Conservation (phyloP, 2,113 vertebrate species). For the Abramis brama region DNA sequence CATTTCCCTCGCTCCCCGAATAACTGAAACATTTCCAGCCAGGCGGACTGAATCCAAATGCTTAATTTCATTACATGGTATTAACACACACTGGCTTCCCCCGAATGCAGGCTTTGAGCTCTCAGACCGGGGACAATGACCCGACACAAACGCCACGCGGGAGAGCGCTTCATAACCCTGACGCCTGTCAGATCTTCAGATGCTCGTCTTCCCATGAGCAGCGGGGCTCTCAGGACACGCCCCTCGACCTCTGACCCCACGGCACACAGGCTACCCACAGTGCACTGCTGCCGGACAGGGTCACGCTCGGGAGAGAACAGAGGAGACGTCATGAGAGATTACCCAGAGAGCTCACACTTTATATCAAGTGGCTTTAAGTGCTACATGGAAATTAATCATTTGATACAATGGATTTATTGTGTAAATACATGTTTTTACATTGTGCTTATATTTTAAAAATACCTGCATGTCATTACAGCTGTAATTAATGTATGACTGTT, state of each 20-base stretch:
- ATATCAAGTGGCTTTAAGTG: too few species aligned
- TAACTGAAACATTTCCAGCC: constrained; percentile 71
- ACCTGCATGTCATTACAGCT: too few species aligned
- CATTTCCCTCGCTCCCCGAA: constrained; percentile 33
- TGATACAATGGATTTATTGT: too few species aligned
- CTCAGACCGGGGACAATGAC: constrained; percentile 90
- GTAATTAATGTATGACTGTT: too few species aligned
- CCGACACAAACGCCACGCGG: constrained; percentile 74
- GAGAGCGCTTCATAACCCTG: constrained; percentile 90
- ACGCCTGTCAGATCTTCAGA: constrained; percentile 99
- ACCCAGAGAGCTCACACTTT: too few species aligned
- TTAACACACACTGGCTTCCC: constrained; percentile 90
- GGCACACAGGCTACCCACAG: constrained; percentile 63
- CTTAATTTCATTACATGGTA: constrained; percentile 95
- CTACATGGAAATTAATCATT: too few species aligned
- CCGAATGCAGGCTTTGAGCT: constrained; percentile 92
- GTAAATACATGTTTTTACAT: too few species aligned
- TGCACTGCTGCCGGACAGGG: constrained; percentile 41
- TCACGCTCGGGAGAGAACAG: not conserved
- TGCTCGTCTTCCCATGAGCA: constrained; percentile 96
- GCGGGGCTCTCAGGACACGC: constrained; percentile 66
- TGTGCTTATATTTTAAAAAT: too few species aligned
- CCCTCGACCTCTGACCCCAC: constrained; percentile 44
- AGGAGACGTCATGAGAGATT: not conserved
- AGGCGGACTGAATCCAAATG: constrained; percentile 92